Conservation (phyloP, 2,888 invertebrate species). For the Andrena fulva region DNA sequence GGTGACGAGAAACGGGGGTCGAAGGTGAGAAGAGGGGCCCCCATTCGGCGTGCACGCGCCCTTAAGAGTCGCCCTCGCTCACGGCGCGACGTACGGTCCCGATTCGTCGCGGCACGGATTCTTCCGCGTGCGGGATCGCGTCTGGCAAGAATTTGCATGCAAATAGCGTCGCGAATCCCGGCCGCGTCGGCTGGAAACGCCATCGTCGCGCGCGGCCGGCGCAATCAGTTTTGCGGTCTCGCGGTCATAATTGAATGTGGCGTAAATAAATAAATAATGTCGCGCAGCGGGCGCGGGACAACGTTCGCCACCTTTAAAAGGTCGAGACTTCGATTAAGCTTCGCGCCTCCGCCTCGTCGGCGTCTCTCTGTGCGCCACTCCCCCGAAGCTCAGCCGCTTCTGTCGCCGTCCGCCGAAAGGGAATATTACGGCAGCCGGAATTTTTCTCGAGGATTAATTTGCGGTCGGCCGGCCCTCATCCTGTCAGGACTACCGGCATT, state of each 20-base stretch:
- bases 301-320: constrained; percentile 74
- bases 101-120: constrained; percentile 70
- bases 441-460: constrained; percentile 80
- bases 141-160: constrained; percentile 79
- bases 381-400: background rate
- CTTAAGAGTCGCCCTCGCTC: constrained; percentile 20
- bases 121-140: constrained; percentile 69
- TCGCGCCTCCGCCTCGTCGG: constrained; percentile 68
- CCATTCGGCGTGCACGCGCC: constrained; percentile 19
- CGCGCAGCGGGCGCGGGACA: constrained; percentile 71
- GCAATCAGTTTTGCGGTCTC: constrained; percentile 83
- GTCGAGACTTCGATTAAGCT: constrained; percentile 81
- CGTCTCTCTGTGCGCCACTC: constrained; percentile 66
- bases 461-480: constrained; percentile 73
- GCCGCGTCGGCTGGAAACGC: constrained; percentile 53
- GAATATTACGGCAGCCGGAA: constrained; percentile 76
- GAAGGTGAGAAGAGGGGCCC: constrained; percentile 60
- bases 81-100: constrained; percentile 43
- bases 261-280: constrained; percentile 84
- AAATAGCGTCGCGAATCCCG: constrained; percentile 81
- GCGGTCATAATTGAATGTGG: constrained; percentile 83
- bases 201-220: constrained; percentile 45
- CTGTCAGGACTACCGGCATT: constrained; percentile 73
- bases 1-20: constrained; percentile 62
- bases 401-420: constrained; percentile 68